Percentiles rank a stretch among this genome's conserved stretches.
Conservation (phyloP, 2,797 vertebrate species). For the Ispidina picta region DNA sequence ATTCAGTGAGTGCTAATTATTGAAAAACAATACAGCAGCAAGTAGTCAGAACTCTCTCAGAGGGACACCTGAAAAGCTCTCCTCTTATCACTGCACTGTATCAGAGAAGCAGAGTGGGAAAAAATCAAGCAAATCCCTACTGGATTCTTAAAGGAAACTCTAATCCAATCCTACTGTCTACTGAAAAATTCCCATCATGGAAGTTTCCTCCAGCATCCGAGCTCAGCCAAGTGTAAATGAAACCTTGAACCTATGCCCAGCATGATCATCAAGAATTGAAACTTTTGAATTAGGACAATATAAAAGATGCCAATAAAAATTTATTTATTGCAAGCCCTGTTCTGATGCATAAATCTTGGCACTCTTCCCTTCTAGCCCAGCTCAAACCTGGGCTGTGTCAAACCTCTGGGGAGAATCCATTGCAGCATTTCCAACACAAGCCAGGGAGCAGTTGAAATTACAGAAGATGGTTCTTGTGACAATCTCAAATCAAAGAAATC, state of each 20-base stretch:
- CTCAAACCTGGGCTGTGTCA: background rate
- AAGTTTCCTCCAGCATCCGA: slow-evolving; percentile 22
- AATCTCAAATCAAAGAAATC: slow-evolving; percentile 47
- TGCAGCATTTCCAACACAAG: background rate
- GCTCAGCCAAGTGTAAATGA: slow-evolving; percentile 40
- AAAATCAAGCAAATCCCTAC: background rate
- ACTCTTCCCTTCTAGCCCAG: background rate
- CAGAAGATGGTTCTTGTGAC: background rate
- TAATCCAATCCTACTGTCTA: background rate
- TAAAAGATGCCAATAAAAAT: slow-evolving; percentile 41
- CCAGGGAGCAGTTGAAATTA: slow-evolving; percentile 45
- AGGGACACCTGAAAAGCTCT: background rate
- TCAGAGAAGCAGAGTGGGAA: background rate
- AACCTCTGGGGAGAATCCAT: background rate
- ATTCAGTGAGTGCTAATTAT: background rate
- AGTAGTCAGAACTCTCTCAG: background rate
- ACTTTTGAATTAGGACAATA: slow-evolving; percentile 4
- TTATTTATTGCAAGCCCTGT: background rate
- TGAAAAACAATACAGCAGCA: background rate
- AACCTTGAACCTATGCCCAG: slow-evolving; percentile 46
- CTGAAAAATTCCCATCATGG: background rate
- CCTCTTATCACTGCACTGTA: background rate
- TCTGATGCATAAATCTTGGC: background rate
- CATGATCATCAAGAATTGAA: slow-evolving; percentile 18
- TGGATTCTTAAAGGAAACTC: background rate